A percentile compares a stretch with the other conserved stretches of the same genome.
Evolutionary conservation across 1,140 invertebrate species (phyloP).

Genomic region (Drosophila kikkawai): DNA sequence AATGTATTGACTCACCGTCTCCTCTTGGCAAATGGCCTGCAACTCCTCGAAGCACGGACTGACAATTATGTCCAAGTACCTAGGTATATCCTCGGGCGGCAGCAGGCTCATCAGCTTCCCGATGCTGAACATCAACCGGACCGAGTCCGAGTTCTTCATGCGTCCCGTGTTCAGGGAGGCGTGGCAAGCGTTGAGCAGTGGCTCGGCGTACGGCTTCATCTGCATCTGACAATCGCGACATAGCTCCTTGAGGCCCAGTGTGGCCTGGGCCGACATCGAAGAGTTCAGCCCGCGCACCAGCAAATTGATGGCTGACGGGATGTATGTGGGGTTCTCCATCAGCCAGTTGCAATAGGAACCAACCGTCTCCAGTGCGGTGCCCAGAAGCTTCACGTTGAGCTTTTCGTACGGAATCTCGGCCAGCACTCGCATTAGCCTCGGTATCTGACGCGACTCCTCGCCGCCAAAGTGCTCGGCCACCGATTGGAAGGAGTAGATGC

Average conservation of each 20-base stretch:
- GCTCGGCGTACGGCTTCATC: slow-evolving; percentile 90
- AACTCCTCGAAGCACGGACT: slow-evolving; percentile 89
- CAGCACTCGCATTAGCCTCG: slow-evolving; percentile 89
- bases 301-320: slow-evolving; percentile 87
- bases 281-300: slow-evolving; percentile 89
- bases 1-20: slow-evolving; percentile 77
- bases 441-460: slow-evolving; percentile 88
- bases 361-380: slow-evolving; percentile 90
- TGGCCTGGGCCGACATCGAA: slow-evolving; percentile 91
- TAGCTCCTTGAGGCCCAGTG: slow-evolving; percentile 94
- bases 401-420: slow-evolving; percentile 88
- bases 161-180: slow-evolving; percentile 86
- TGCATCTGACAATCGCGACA: slow-evolving; percentile 91
- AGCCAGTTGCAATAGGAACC: slow-evolving; percentile 94
- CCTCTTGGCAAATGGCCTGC: slow-evolving; percentile 86
- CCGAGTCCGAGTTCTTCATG: slow-evolving; percentile 88
- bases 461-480: slow-evolving; percentile 91
- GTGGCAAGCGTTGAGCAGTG: slow-evolving; percentile 88
- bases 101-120: slow-evolving; percentile 91
- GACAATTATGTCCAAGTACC: slow-evolving; percentile 89
- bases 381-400: slow-evolving; percentile 87
- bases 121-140: slow-evolving; percentile 91
- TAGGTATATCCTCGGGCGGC: slow-evolving; percentile 88
- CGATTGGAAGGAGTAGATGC: slow-evolving; percentile 92
- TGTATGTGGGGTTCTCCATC: slow-evolving; percentile 87